These are phyloP conservation scores for Nomada lathburiana DNA, from an alignment of 2,888 invertebrate genomes.

Conservation along the genomic window DNA sequence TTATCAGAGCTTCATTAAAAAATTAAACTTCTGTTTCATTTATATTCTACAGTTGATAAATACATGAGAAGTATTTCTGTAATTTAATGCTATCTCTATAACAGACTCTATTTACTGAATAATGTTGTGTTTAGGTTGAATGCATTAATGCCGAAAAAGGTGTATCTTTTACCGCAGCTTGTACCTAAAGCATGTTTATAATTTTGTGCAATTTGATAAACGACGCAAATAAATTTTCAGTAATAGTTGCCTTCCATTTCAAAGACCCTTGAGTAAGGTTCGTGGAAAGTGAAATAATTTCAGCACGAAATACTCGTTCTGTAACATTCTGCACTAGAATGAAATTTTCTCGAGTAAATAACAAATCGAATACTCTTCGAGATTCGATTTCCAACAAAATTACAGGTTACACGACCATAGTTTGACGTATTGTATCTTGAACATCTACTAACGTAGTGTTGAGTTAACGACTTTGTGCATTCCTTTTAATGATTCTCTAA, in stretches of 20 bases:
- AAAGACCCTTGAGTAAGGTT: background rate
- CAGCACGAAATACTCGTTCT: background rate
- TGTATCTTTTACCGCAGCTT: too few species aligned
- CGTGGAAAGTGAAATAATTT: background rate
- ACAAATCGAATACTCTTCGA: background rate
- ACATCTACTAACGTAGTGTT: conserved; percentile 32
- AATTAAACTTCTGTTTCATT: too few species aligned
- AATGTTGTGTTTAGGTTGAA: too few species aligned
- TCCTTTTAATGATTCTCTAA: conserved; percentile 23
- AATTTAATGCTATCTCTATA: too few species aligned
- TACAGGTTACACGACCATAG: too few species aligned
- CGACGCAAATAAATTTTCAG: background rate
- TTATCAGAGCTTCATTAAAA: too few species aligned
- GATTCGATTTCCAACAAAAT: background rate
- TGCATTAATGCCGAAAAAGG: too few species aligned
- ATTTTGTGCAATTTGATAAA: background rate
- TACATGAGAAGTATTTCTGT: too few species aligned
- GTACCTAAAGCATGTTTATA: too few species aligned
- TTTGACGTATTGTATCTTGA: background rate
- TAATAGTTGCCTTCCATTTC: background rate
- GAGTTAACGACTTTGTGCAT: conserved; percentile 21
- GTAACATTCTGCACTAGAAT: background rate
- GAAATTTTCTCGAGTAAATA: background rate
- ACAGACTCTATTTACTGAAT: too few species aligned
- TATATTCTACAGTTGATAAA: too few species aligned